Evolutionary conservation across 2,797 vertebrate genomes (phyloP), one percentile per base, ranked within the genome.

Genomic region (Arnoldichthys spilopterus): DNA sequence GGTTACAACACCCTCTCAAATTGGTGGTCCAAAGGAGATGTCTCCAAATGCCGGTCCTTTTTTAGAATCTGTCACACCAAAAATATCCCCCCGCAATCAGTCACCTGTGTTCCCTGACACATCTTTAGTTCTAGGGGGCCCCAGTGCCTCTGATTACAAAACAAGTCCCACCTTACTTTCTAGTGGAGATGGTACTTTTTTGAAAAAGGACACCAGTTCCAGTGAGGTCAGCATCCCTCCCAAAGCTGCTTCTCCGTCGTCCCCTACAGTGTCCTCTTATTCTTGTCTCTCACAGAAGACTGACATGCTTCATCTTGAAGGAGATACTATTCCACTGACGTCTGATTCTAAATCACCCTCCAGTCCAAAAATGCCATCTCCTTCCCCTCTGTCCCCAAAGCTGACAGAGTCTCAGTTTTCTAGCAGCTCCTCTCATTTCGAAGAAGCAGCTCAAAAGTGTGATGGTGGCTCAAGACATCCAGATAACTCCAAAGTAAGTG

Each of bases 1-100:
- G 72, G 95, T 93, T 84, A 95, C 95, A 67, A 97, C 97, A 28
- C 97, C 96, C 78, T 96, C 96, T 85, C 96, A 98, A 86, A 91
- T 96, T 81, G 89, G 92, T 18, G 87, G 90, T 68, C 87, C 88
- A n/a, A 80, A 90, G 89, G 91, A 91, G 37, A 82, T 91, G 30
- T 76, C 89, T 51, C 90, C 86, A 71, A 74, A 87, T 34, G 76
- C 76, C 18, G 66, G 74, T 54, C 85, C 84, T 72, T 86, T 86
- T 47, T 86, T 82, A 70, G 91, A 92, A 84, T 87, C 90, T 66
- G 67, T 85, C 54, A 90, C 86, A 54, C 91, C 90, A 37, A 93
- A 88, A 83, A 82, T 88, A 63, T 89, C 89, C 15, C 91, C 93
- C 73, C 70, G 83, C 24, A 90, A 85, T 28, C 88, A 90, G 16